Evolutionary conservation across 2,113 vertebrate genomes (phyloP).

Genomic region (Sinocyclocheilus anophthalmus): DNA sequence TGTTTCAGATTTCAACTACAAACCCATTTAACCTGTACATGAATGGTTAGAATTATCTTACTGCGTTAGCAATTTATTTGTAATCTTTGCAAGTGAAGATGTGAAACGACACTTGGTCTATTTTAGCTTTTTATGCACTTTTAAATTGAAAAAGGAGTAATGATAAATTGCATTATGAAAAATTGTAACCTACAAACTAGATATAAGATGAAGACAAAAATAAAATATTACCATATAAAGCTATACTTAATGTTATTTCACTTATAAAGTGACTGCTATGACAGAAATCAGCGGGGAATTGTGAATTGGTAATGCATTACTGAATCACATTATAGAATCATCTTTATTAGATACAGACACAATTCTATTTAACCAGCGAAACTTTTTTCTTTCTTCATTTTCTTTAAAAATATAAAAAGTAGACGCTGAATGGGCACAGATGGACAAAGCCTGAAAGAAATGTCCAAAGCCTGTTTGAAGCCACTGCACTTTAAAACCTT

Average conservation of each 20-base stretch:
- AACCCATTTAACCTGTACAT: neutral
- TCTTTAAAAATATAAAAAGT: conserved; percentile 2
- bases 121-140: neutral
- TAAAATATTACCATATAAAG: neutral
- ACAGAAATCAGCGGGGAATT: neutral
- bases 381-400: conserved; percentile 29
- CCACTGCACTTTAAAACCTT: conserved; percentile 38
- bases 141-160: neutral
- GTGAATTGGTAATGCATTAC: neutral
- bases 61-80: neutral
- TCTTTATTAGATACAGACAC: neutral
- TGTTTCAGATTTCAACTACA: neutral
- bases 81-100: neutral
- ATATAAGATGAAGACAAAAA: neutral
- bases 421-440: neutral
- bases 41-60: neutral
- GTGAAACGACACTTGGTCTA: neutral
- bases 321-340: conserved; percentile 2
- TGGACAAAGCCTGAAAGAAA: conserved; percentile 30
- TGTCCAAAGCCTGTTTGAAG: conserved; percentile 27
- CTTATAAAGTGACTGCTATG: neutral
- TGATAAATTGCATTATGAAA: neutral
- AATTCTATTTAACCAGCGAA: conserved; percentile 1
- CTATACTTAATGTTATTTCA: neutral
- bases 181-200: neutral